phyloP scores from a whole-genome alignment of 2,797 vertebrate species.

The Manis pentadactyla region DNA sequence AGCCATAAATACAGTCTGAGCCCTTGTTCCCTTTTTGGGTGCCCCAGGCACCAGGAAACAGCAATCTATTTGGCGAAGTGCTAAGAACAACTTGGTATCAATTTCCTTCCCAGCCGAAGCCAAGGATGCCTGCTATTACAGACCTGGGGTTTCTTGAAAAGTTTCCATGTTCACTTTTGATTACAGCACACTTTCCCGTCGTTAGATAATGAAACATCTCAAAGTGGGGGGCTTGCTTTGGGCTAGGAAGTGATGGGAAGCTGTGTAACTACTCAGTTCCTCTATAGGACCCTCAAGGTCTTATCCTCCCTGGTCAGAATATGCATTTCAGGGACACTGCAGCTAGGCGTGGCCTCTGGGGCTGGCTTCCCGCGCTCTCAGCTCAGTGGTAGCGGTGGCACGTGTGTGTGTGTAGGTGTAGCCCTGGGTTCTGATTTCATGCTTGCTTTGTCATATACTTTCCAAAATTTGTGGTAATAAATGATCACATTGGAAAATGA shows the following conservation, averaged over 20 bases:
- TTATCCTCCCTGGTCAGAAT: not conserved
- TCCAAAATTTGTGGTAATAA: constrained; percentile 31
- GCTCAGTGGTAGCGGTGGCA: not conserved
- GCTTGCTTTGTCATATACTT: not conserved
- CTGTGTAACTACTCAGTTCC: not conserved
- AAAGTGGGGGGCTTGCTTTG: not conserved
- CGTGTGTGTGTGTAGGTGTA: not conserved
- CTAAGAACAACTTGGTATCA: constrained; percentile 78
- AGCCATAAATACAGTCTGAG: constrained; percentile 48
- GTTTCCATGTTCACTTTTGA: constrained; percentile 60
- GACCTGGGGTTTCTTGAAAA: constrained; percentile 56
- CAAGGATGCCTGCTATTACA: constrained; percentile 57
- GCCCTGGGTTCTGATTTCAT: constrained; percentile 7
- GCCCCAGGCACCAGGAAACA: constrained; percentile 45
- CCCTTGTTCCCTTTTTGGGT: constrained; percentile 68
- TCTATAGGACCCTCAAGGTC: not conserved
- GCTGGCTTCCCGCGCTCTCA: not conserved
- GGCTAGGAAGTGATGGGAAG: not conserved
- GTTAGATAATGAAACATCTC: not conserved
- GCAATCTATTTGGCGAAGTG: constrained; percentile 67
- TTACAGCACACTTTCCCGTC: not conserved
- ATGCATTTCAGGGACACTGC: not conserved
- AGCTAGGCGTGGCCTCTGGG: not conserved
- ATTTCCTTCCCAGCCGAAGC: constrained; percentile 56
- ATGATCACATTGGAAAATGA: constrained; percentile 19